Conservation (phyloP, 2,113 vertebrate species). For the Rhodinocichla rosea region DNA sequence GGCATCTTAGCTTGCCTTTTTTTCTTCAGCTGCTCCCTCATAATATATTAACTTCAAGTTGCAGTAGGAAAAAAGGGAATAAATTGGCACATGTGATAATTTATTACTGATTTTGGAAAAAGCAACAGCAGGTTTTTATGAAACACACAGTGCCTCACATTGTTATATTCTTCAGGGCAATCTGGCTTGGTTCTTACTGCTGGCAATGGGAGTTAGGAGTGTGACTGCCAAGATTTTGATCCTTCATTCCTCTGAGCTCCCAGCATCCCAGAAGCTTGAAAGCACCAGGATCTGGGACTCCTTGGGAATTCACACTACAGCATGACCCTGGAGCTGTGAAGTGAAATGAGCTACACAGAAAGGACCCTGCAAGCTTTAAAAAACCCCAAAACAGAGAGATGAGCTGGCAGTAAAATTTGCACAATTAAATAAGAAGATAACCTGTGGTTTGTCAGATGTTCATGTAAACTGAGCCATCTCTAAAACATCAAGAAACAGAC, state of each 20-base stretch:
- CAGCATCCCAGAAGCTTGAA: background rate
- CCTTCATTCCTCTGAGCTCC: background rate
- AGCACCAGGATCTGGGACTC: background rate
- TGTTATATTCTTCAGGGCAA: constrained; percentile 3
- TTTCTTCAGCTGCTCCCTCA: background rate
- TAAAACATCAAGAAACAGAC: background rate
- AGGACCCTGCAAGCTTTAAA: background rate
- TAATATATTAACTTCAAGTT: background rate
- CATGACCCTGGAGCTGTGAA: background rate
- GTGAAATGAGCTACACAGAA: background rate
- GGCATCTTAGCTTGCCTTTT: background rate
- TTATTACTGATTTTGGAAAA: constrained; percentile 31
- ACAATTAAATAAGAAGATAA: background rate
- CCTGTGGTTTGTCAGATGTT: background rate
- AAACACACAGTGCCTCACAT: constrained; percentile 9
- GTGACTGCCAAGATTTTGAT: background rate
- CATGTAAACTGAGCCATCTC: background rate
- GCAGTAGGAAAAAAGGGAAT: background rate
- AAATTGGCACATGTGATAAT: background rate
- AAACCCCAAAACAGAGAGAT: background rate
- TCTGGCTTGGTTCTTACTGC: background rate
- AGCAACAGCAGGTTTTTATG: background rate
- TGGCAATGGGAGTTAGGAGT: background rate
- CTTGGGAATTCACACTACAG: background rate
- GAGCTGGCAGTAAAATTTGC: background rate